Base-by-base conservation (phyloP, 2,113 vertebrate genomes). In the Cyprinodon brontotheroides region DNA sequence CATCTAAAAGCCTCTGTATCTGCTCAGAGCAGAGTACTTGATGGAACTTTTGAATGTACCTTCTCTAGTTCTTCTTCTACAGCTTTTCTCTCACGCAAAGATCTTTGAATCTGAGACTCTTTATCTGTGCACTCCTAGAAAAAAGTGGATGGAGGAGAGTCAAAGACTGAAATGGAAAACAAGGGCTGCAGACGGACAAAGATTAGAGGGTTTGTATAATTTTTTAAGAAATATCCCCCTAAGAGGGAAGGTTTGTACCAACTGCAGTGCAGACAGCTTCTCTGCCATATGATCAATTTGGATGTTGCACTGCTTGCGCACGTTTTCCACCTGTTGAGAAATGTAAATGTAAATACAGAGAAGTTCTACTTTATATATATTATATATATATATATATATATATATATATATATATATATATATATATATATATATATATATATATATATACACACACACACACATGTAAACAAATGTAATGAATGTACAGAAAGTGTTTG, bases 1-100 rank as follows among this genome's bases (percentile, higher is more conserved):
- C 0, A 39, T 62, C 12, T 74, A 15, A 57, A 60, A 38, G 59
- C 48, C 20, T 60, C 5, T 14, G 17, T 2, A n/a, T 11, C 8
- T 22, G 48, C 15, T 12, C 40, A 36, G 3, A 43, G 53, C 22
- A 61, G 64, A 22, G 37, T 20, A 53, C 39, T 65, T 39, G 38
- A 36, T 4, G 68, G 65, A 65, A 40, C 14, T 41, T 57, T 60
- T 48, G 47, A 20, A 78, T 14, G 69, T 92, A 99, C 98, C 96
- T 96, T 97, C 84, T 96, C 96, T 29, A 99, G 93, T 83, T 98
- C 97, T 86, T 97, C 96, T 92, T 99, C 97, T 65, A 96, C 92
- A 14, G 95, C 95, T 86, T 92, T 96, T 85, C 96, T 97, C 87
- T 98, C 97, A 80, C 95, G 95, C 75, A 95, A 84, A 50, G 90